These are phyloP conservation scores for Microcebus murinus DNA, from an alignment of 2,113 vertebrate species.

Conservation along the genomic window DNA sequence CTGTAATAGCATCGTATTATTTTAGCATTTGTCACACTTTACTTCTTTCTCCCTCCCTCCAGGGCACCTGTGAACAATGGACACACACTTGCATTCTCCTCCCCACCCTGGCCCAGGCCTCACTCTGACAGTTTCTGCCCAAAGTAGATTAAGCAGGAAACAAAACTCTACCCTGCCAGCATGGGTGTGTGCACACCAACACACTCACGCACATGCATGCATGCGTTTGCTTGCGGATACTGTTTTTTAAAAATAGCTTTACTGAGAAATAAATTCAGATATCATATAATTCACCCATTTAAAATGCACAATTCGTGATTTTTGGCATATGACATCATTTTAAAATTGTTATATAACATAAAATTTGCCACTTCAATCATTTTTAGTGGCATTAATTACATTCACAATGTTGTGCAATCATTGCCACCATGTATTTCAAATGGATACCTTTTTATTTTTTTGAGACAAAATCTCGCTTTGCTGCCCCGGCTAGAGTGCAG, in stretches of 20 bases:
- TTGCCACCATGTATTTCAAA: neutral
- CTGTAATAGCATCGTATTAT: neutral
- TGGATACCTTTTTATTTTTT: neutral
- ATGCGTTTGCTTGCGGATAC: neutral
- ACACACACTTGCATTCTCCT: neutral
- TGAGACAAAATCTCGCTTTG: no score
- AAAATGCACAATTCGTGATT: neutral
- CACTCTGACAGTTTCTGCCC: neutral
- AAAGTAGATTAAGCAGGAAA: neutral
- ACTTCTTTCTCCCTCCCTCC: neutral
- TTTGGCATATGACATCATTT: neutral
- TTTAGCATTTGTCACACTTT: neutral
- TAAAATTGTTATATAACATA: neutral
- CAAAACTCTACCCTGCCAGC: neutral
- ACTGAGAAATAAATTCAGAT: constrained; percentile 22
- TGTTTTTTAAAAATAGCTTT: neutral
- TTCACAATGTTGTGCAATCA: neutral
- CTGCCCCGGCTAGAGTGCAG: no score
- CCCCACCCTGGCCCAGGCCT: neutral
- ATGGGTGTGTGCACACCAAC: accelerated
- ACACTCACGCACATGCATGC: no score
- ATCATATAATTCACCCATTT: neutral
- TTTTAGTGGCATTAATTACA: neutral
- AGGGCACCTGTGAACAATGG: neutral
- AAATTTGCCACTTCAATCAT: neutral